phyloP scores from a whole-genome alignment of 2,888 invertebrate genomes.

The Pristionchus mayeri region DNA sequence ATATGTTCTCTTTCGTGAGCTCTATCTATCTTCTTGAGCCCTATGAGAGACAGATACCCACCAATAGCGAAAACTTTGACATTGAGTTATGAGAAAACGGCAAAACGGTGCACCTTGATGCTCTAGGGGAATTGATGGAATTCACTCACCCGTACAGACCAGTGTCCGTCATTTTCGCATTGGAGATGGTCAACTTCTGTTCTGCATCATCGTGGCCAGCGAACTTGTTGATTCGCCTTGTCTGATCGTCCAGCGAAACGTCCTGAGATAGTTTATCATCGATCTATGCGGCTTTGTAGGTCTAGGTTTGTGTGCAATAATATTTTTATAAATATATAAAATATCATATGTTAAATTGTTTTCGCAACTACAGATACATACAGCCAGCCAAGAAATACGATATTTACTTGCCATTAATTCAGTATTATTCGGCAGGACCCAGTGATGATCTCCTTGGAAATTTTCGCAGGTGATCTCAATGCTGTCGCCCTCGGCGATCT shows the following conservation, averaged over 20 bases:
- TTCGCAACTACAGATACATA: not conserved
- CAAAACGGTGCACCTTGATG: too few species aligned
- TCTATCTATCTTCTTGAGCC: too few species aligned
- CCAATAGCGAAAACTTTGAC: too few species aligned
- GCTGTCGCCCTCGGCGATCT: constrained; percentile 44
- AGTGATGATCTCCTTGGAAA: not conserved
- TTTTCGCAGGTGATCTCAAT: constrained; percentile 27
- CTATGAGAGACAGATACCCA: too few species aligned
- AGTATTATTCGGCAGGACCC: constrained; percentile 40
- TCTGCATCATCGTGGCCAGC: constrained; percentile 7
- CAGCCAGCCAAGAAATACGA: too few species aligned
- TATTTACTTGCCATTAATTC: too few species aligned
- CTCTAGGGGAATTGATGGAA: not conserved
- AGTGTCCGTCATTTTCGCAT: constrained; percentile 23
- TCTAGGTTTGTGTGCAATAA: not conserved
- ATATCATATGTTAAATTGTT: not conserved
- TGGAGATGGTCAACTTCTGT: constrained; percentile 20
- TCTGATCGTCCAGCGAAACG: not conserved
- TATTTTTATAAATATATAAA: not conserved
- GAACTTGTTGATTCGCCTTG: not conserved
- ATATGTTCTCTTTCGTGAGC: too few species aligned
- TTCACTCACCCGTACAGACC: constrained; percentile 35
- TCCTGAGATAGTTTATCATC: not conserved
- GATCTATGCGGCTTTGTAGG: not conserved
- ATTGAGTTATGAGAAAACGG: not conserved